Evolutionary conservation across 2,797 vertebrate species (phyloP).

Genomic region (Coregonus ussuriensis): DNA sequence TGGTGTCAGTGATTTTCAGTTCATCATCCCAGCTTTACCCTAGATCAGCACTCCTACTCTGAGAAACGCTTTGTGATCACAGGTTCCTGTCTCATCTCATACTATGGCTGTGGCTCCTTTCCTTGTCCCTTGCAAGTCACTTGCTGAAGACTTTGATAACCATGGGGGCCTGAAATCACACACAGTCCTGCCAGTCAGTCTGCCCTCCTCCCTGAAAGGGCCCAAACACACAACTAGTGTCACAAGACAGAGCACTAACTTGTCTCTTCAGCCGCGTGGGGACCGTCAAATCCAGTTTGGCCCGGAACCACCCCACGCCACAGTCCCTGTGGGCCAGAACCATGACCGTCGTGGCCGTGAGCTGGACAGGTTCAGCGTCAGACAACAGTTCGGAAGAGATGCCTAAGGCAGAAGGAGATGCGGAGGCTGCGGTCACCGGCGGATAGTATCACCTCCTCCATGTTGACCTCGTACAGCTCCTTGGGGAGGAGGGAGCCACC

Average conservation of each 20-base stretch:
- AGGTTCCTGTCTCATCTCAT: not conserved
- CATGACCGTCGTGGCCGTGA: conserved; percentile 76
- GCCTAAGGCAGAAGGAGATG: conserved; percentile 82
- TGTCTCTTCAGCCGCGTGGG: conserved; percentile 83
- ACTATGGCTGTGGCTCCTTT: not conserved
- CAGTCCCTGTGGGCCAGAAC: conserved; percentile 88
- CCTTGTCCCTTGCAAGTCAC: conserved; percentile 37
- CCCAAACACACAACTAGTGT: not conserved
- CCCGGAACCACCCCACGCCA: conserved; percentile 88
- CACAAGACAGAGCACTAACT: conserved; percentile 80
- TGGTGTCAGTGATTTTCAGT: no score
- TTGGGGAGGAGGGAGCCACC: conserved; percentile 88
- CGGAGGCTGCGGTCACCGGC: conserved; percentile 74
- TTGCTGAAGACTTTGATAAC: conserved; percentile 83
- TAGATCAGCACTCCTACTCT: not conserved
- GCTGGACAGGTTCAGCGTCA: conserved; percentile 79
- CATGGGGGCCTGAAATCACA: conserved; percentile 94
- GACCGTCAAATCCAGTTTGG: conserved; percentile 89
- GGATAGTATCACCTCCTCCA: conserved; percentile 79
- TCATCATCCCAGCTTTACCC: not conserved
- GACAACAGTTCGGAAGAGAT: conserved; percentile 91
- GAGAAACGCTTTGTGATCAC: not conserved
- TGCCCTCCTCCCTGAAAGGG: conserved; percentile 25
- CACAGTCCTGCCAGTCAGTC: conserved; percentile 80
- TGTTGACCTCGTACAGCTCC: conserved; percentile 93